Evolutionary conservation across 2,113 vertebrate genomes (phyloP), one percentile per base, ranked within the genome.

Genomic region (Stigmatopora argus): DNA sequence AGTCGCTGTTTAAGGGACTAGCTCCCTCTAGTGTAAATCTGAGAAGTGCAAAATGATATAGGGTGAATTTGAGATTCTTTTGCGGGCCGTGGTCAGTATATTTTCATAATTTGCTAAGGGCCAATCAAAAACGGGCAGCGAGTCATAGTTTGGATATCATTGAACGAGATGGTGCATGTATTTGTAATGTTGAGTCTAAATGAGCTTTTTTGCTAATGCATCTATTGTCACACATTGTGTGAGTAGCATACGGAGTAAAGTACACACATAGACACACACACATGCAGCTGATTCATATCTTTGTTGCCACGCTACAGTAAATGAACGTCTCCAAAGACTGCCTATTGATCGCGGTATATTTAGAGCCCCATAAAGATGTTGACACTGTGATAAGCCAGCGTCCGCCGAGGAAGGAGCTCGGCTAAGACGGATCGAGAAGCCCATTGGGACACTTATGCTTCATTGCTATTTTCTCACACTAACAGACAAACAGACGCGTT

Each of bases 291-390:
- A 84, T 74, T 69, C 74, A 81, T 80, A 71, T 83, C 76, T 67
- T 46, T 65, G 73, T 77, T 78, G 77, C 86, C 49, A 74, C 35
- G 79, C 82, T 85, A 81, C 85, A 80, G 85, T 83, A 85, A 78
- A 84, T 57, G 69, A 77, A 84, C 70, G 75, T 72, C 76, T 80
- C 75, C 49, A 66, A 82, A 73, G 84, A 74, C 78, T 74, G 57
- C 15, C 47, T 80, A 84, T 87, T 78, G 85, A 89, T 89, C 75
- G 59, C 17, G 19, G 78, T 82, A 80, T 84, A 83, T 86, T 86
- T 86, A 85, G 83, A 86, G 84, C 82, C 84, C 80, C 80, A 86
- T 86, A 83, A 85, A 86, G 80, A 82, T 81, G 84, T 84, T 86
- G 85, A 84, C 83, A 79, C 83, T 48, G 78, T 84, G 85, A 85